Percentiles rank a stretch among this genome's conserved stretches.
These are phyloP conservation scores for Silurus aristotelis DNA, from an alignment of 2,797 vertebrate species.

Conservation along the genomic window DNA sequence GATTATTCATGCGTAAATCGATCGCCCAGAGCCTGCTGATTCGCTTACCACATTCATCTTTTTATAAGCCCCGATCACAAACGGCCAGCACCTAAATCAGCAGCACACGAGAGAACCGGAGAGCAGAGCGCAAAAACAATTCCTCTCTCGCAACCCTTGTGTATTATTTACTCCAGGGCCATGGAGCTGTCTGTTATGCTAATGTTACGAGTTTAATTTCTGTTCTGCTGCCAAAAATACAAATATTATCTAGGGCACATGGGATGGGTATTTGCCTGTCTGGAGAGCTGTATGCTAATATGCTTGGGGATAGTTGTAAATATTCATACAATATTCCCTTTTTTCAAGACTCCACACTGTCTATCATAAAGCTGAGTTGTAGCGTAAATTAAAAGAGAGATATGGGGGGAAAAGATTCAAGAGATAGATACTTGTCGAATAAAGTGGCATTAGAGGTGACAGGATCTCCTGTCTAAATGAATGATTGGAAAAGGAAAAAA, in stretches of 20 bases:
- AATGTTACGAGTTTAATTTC: slow-evolving; percentile 58
- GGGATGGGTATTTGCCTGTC: slow-evolving; percentile 48
- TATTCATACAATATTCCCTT: slow-evolving; percentile 35
- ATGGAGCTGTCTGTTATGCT: slow-evolving; percentile 53
- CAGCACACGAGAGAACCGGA: slow-evolving; percentile 44
- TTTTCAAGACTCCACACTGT: neutral
- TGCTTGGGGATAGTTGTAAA: slow-evolving; percentile 35
- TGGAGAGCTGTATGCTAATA: slow-evolving; percentile 47
- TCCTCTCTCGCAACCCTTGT: slow-evolving; percentile 36
- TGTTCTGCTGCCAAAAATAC: slow-evolving; percentile 47
- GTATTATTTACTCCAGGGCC: slow-evolving; percentile 47
- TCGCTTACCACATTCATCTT: slow-evolving; percentile 49
- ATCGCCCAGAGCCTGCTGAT: slow-evolving; percentile 38
- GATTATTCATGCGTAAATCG: slow-evolving; percentile 50
- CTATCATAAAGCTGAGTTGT: neutral
- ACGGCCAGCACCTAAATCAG: slow-evolving; percentile 45
- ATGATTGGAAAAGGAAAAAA: neutral
- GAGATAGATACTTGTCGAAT: neutral
- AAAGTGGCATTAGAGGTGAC: neutral
- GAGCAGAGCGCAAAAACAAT: slow-evolving; percentile 34
- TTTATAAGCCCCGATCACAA: slow-evolving; percentile 41
- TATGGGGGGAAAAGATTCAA: neutral
- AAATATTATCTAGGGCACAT: slow-evolving; percentile 44
- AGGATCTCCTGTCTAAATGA: slow-evolving; percentile 22
- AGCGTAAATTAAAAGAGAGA: neutral